These are phyloP conservation scores for Schizothorax lantsangensis DNA, from an alignment of 2,797 vertebrate genomes.

Conservation along the genomic window DNA sequence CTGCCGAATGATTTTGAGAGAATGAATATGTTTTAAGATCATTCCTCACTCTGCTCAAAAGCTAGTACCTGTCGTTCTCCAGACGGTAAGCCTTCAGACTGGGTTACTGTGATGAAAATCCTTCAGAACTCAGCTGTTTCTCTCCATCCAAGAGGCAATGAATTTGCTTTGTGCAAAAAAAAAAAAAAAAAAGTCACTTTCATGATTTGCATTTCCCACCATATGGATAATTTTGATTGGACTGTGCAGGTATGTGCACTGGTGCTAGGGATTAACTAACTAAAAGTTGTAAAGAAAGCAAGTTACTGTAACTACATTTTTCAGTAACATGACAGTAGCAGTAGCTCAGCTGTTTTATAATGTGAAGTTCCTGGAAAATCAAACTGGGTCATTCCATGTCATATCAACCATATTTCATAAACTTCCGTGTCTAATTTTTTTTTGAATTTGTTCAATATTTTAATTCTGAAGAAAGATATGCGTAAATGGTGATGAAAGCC, in stretches of 20 bases:
- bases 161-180: background rate
- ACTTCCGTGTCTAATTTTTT: background rate
- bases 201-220: background rate
- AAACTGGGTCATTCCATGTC: background rate
- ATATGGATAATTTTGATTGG: constrained; percentile 1
- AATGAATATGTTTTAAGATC: constrained; percentile 16
- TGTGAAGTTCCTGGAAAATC: background rate
- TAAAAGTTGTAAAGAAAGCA: background rate
- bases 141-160: background rate
- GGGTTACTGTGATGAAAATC: constrained; percentile 6
- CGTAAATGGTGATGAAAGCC: background rate
- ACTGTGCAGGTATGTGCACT: background rate
- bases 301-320: background rate
- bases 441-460: background rate
- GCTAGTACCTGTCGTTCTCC: background rate
- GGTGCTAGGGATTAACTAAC: background rate
- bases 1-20: constrained; percentile 1
- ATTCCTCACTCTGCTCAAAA: constrained; percentile 3
- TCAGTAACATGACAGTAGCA: background rate
- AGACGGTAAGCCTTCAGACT: constrained; percentile 1
- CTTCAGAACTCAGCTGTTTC: background rate
- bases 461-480: background rate
- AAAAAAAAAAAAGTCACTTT: background rate
- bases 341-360: background rate
- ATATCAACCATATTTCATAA: background rate